Evolutionary conservation across 2,797 vertebrate species (phyloP), one percentile per base, ranked within the genome.

Genomic region (Brachymystax lenok): DNA sequence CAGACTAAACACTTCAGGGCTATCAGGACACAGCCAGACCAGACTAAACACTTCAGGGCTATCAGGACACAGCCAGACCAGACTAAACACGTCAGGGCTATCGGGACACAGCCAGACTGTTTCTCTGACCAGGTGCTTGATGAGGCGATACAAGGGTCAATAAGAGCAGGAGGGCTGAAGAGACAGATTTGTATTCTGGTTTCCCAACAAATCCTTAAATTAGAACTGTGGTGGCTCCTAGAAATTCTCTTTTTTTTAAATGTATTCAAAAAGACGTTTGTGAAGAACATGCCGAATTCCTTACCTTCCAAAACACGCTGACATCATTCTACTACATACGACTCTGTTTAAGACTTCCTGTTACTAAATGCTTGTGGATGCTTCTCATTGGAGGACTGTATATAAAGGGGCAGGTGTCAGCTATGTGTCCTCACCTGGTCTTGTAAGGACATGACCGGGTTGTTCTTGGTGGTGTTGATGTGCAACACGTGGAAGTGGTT

Each of bases 381-480:
- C 24, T 14, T 12, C 28, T 3, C 14, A 0, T 61, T 61, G 19
- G 19, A 61, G 5, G 56, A 17, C 1, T 27, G 3, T 64, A 13
- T 3, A 27, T 64, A 64, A 5, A 64, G n/a, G 6, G 24, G 61
- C 61, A 46, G 40, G 40, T 46, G 2, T 46, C 10, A 12, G 40
- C 40, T 3, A 12, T 10, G 40, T 46, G 40, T 46, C 2, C 40
- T 12, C 40, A 46, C 98, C 96, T 99, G 98, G 93, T 99, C 98
- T 91, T 99, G 98, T 64, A 99, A 92, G 82, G 98, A 99, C 98
- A 99, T 99, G 88, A 99, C 97, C 0, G 98, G 98, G 89, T 99
- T 99, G 90, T 99, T 99, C 94, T 98, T 99, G 92, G 96, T 98
- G 89, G 98, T 99, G 91, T 99, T 99, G 92, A 99, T 99, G 93